These are phyloP conservation scores for Apodemia mormo DNA, from an alignment of 2,888 invertebrate genomes.

Conservation along the genomic window DNA sequence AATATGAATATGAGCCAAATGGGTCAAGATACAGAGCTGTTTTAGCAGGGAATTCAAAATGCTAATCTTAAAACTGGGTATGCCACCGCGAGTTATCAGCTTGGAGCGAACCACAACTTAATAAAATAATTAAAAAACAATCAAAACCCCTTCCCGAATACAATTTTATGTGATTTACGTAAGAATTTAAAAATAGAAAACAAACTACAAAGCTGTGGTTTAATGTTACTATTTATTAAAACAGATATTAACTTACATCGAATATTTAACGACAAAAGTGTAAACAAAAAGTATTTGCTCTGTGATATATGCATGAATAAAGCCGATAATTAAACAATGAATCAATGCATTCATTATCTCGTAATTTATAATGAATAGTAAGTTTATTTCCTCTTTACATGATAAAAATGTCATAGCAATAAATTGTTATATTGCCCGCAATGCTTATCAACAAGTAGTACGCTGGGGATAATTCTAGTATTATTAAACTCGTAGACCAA, in stretches of 20 bases:
- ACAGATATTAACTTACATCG: background rate
- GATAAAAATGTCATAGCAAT: constrained; percentile 36
- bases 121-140: too few relatives aligned
- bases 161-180: too few relatives aligned
- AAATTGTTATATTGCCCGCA: constrained; percentile 40
- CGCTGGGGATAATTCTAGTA: constrained; percentile 10
- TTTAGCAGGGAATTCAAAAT: too few relatives aligned
- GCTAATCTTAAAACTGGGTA: too few relatives aligned
- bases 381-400: constrained; percentile 34
- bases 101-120: too few relatives aligned
- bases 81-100: too few relatives aligned
- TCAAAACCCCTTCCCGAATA: too few relatives aligned
- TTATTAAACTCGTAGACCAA: background rate
- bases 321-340: constrained; percentile 10
- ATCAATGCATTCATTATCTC: constrained; percentile 12
- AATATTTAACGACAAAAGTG: background rate
- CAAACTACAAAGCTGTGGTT: too few relatives aligned
- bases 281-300: constrained; percentile 14
- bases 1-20: too few relatives aligned
- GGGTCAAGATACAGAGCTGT: too few relatives aligned
- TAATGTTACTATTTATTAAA: background rate
- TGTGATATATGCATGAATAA: background rate
- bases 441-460: constrained; percentile 4
- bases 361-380: constrained; percentile 1
- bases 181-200: too few relatives aligned